These are phyloP conservation scores for Menidia beryllina DNA, from an alignment of 2,113 vertebrate species.

Conservation along the genomic window DNA sequence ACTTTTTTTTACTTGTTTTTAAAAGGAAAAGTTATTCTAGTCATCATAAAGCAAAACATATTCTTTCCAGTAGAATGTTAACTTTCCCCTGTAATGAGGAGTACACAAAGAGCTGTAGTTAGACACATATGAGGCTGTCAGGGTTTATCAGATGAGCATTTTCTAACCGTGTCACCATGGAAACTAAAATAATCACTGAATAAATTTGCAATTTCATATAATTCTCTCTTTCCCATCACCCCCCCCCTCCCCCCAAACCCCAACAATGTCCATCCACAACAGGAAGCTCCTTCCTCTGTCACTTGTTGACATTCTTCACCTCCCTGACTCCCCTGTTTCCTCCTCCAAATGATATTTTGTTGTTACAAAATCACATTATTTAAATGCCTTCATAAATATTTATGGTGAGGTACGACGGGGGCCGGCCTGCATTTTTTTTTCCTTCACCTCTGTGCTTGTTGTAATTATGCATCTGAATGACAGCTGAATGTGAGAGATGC, in stretches of 20 bases:
- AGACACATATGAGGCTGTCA: not conserved
- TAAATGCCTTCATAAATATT: conserved; percentile 56
- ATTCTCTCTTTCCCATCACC: conserved; percentile 21
- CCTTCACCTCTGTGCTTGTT: conserved; percentile 10
- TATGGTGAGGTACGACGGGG: conserved; percentile 29
- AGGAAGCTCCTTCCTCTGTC: conserved; percentile 7
- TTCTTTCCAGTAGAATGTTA: not conserved
- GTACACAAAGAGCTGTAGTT: not conserved
- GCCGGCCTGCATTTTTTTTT: conserved; percentile 18
- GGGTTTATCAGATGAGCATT: not conserved
- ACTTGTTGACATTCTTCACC: conserved; percentile 30
- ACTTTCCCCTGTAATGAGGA: not conserved
- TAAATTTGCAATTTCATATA: conserved; percentile 9
- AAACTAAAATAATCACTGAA: conserved; percentile 5
- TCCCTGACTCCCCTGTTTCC: conserved; percentile 1
- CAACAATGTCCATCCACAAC: not conserved
- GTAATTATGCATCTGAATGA: conserved; percentile 13
- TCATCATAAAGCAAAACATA: too few relatives aligned
- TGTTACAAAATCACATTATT: conserved; percentile 57
- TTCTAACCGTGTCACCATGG: conserved; percentile 10
- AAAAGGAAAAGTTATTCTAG: too few relatives aligned
- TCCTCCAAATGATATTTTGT: conserved; percentile 32
- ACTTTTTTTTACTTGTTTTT: too few relatives aligned
- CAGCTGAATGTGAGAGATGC: not conserved
- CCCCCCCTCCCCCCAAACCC: too few relatives aligned